phyloP scores from a whole-genome alignment of 2,113 vertebrate genomes.

The Andinoacara biseriatus region DNA sequence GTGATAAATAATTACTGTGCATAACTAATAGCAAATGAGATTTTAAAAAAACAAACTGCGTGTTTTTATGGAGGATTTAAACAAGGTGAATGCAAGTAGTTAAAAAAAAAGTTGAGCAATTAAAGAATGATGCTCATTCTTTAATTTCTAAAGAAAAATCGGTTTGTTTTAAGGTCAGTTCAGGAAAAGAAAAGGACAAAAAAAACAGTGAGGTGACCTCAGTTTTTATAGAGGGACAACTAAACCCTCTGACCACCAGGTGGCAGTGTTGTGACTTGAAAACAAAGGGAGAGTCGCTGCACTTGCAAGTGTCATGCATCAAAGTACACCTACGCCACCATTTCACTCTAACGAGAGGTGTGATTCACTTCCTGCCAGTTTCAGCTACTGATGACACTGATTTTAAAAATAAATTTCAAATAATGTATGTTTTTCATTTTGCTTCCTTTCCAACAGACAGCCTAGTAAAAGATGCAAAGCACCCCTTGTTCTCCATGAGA shows the following conservation, averaged over 20 bases:
- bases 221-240: not conserved
- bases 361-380: not conserved
- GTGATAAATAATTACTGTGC: not conserved
- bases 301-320: not conserved
- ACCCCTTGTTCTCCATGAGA: not conserved
- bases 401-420: not conserved
- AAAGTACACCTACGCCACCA: not conserved
- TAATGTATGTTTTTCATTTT: not conserved
- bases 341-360: not conserved
- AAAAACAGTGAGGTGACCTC: not conserved
- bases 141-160: not conserved
- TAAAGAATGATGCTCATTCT: not conserved
- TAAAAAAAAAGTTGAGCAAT: too few relatives aligned
- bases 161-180: not conserved
- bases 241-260: conserved; percentile 49
- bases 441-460: not conserved
- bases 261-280: conserved; percentile 48
- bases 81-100: not conserved
- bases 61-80: not conserved
- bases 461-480: not conserved
- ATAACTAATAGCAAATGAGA: not conserved
- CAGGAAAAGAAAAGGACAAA: not conserved
- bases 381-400: not conserved
- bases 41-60: not conserved
- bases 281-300: not conserved